Evolutionary conservation across 2,113 vertebrate genomes (phyloP).

Genomic region (Brachyhypopomus occidentalis): DNA sequence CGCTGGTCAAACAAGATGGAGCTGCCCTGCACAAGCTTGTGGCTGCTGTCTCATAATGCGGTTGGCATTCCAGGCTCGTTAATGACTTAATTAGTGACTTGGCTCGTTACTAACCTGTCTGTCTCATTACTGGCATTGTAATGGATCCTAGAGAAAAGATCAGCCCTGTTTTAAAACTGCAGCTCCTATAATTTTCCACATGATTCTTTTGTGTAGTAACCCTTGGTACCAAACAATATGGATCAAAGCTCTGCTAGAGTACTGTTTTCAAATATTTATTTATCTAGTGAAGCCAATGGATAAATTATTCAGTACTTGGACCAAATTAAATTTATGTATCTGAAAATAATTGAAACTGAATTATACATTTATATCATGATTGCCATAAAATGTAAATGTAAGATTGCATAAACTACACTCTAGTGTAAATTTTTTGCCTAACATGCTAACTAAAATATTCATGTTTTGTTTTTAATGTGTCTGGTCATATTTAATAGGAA

Average conservation of each 20-base stretch:
- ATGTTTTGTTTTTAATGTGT: conserved; percentile 2
- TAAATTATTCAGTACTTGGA: conserved; percentile 28
- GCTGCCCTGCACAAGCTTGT: conserved; percentile 25
- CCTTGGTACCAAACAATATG: conserved; percentile 31
- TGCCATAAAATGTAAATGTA: background rate
- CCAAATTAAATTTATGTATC: conserved; percentile 17
- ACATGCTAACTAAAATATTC: background rate
- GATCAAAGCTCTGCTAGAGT: background rate
- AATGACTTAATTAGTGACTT: conserved; percentile 54
- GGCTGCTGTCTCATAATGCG: conserved; percentile 20
- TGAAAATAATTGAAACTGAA: background rate
- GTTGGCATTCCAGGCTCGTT: conserved; percentile 48
- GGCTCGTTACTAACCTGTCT: conserved; percentile 45
- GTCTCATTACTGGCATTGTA: conserved; percentile 42
- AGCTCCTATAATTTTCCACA: conserved; percentile 32
- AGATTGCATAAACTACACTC: no score
- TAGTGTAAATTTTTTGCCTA: background rate
- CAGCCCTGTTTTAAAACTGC: conserved; percentile 31
- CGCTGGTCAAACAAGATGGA: conserved; percentile 38
- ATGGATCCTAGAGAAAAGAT: conserved; percentile 32
- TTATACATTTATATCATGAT: background rate
- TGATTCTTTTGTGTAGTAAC: conserved; percentile 35
- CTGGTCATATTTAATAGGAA: background rate
- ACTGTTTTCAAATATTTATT: conserved; percentile 26
- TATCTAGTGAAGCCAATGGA: conserved; percentile 21